Base-by-base conservation (phyloP, 2,888 invertebrate genomes). In the Andrena flavipes region DNA sequence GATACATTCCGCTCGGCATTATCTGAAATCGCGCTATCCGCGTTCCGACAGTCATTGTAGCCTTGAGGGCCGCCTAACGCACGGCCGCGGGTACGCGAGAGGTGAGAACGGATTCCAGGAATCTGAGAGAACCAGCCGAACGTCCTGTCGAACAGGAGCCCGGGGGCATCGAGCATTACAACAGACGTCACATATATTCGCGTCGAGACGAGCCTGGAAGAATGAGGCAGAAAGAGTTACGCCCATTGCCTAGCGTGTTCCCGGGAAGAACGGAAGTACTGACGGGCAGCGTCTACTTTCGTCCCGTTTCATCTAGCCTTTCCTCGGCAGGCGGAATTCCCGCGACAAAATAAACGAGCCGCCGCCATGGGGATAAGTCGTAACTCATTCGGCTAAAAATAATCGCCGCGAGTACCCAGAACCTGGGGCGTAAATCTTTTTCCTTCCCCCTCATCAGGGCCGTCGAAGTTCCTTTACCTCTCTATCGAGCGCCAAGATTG, bases 211-310 rank as follows among this genome's bases (percentile, higher is more conserved):
- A 69, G 65, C 68, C 33, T 26, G 6, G 54, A 56, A 56, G 60
- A 8, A 35, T 4, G 26, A 13, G 13, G 49, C 10, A n/a, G 68
- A 69, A 42, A 42, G 65, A 76, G 56, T 69, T 48, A 63, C 80
- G 65, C 60, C 16, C 75, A 33, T 64, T 48, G 63, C 42, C 42
- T 20, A 29, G 65, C 62, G 35, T 3, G 64, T 82, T 76, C 88
- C 88, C 80, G 84, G 85, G 88, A 91, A 88, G 90, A 91, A 76
- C 90, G 90, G 90, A 91, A 91, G 89, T 88, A 42, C 88, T 82
- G 85, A 26, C 73, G 69, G 82, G 84, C 85, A 88, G 85, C 84
- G 77, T 78, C 84, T 76, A 80, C 85, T 84, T 76, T 81, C 78
- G 62, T 85, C 79, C 69, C 48, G 79, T 85, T 84, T 79, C 82